Percentiles rank a stretch among this genome's conserved stretches.
phyloP scores from a whole-genome alignment of 2,113 vertebrate genomes.

The Perccottus glenii region DNA sequence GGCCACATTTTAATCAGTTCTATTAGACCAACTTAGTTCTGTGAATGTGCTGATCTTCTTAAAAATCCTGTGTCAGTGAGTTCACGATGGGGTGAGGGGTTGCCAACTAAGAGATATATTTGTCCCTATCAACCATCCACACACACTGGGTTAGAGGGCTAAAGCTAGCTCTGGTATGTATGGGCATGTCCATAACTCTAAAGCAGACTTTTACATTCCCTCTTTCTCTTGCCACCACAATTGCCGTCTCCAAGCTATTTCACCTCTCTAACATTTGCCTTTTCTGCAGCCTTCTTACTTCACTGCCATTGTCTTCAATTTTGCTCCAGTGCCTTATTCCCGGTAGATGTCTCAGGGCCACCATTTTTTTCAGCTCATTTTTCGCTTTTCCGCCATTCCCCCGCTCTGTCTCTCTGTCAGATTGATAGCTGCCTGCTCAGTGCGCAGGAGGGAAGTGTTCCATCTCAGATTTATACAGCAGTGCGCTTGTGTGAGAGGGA shows the following conservation, averaged over 20 bases:
- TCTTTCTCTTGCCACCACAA: too few species aligned
- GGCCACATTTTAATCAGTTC: too few species aligned
- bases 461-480: slow-evolving; percentile 55
- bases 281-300: slow-evolving; percentile 18
- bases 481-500: background rate
- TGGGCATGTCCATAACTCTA: too few species aligned
- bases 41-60: too few species aligned
- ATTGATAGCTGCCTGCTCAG: slow-evolving; percentile 64
- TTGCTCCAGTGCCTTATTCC: slow-evolving; percentile 27
- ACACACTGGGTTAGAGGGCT: too few species aligned
- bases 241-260: slow-evolving; percentile 24
- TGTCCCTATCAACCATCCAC: too few species aligned
- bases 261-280: slow-evolving; percentile 22
- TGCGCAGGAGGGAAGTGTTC: slow-evolving; percentile 61
- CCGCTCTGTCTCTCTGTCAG: slow-evolving; percentile 28
- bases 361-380: slow-evolving; percentile 13
- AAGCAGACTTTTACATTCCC: too few species aligned
- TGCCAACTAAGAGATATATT: too few species aligned
- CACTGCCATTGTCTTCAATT: slow-evolving; percentile 23
- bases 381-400: slow-evolving; percentile 26
- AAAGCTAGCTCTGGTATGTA: too few species aligned
- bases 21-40: too few species aligned
- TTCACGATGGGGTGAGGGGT: too few species aligned
- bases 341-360: slow-evolving; percentile 46
- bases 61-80: too few species aligned